Base-by-base conservation (phyloP, 2,797 vertebrate genomes). In the Choloepus didactylus region DNA sequence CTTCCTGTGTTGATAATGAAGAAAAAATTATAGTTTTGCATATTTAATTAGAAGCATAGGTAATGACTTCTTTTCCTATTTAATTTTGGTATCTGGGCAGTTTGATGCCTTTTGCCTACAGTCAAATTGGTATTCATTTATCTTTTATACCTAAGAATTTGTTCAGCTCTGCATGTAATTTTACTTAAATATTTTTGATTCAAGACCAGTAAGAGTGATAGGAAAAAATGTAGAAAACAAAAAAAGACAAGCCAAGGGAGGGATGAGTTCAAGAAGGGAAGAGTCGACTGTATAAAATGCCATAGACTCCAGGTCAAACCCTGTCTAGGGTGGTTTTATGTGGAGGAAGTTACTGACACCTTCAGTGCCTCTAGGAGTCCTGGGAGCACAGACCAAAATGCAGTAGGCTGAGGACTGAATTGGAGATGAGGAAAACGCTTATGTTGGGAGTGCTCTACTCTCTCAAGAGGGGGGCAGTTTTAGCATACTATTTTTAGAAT, bases 11-110 rank as follows among this genome's bases (percentile, higher is more conserved):
- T 92, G 67, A 75, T 51, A 95, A 87, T 27, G 80, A 29, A 82
- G 94, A 73, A 66, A 70, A 84, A 96, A 90, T 87, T 70, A 89
- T 10, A 90, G 69, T 70, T 92, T 85, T 95, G 66, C 59, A 44
- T 60, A 88, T 91, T 95, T 94, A 95, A 95, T 94, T 96, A 85
- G 29, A 95, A 81, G 10, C 76, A 6, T 69, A 91, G 44, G 81
- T 76, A 87, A 95, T 91, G 27, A 66, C 49, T 72, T 9, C 38
- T 95, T 95, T 89, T 95, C 69, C 49, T 44, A 70, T 87, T 41
- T 84, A 94, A 96, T 95, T 85, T 89, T 81, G 70, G 72, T 29
- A 14, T 79, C 11, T 93, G 44, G 29, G 19, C 2, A 94, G 31
- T 91, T 94, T 73, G 62, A 88, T 86, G 25, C 23, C 18, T 79